These are phyloP conservation scores for Anoura caudifer DNA, from an alignment of 2,113 vertebrate genomes.

Conservation along the genomic window DNA sequence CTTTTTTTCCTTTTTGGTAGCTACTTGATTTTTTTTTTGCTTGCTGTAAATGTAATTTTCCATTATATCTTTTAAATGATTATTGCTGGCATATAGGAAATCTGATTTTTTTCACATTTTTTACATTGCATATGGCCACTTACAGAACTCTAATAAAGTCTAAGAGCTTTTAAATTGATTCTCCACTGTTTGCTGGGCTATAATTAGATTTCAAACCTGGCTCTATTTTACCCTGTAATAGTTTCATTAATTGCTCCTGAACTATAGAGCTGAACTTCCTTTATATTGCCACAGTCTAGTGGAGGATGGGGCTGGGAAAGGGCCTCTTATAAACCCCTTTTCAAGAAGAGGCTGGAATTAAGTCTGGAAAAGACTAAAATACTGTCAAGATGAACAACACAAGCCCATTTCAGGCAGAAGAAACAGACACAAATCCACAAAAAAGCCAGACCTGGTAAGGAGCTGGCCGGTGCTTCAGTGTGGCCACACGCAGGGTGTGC, in stretches of 20 bases:
- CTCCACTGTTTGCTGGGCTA: slow-evolving; percentile 29
- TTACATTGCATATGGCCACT: slow-evolving; percentile 14
- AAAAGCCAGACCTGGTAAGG: background rate
- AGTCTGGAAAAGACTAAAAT: background rate
- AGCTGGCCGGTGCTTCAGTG: background rate
- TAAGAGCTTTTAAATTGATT: slow-evolving; percentile 59
- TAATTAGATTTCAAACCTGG: slow-evolving; percentile 51
- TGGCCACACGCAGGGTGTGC: rapidly evolving
- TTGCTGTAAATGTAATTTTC: slow-evolving; percentile 46
- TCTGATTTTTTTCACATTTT: slow-evolving; percentile 44
- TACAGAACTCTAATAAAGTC: slow-evolving; percentile 32
- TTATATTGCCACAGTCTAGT: rapidly evolving
- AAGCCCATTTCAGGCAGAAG: background rate
- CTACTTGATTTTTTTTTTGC: background rate
- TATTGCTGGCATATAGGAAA: slow-evolving; percentile 34
- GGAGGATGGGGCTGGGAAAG: rapidly evolving
- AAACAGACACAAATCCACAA: background rate
- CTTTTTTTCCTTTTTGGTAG: background rate
- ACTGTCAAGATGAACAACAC: background rate
- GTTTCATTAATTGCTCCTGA: slow-evolving; percentile 47
- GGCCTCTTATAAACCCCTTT: background rate
- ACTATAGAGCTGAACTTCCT: background rate
- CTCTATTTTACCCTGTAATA: background rate
- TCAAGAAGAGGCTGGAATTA: background rate
- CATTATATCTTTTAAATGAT: slow-evolving; percentile 51